Percentiles rank a stretch among this genome's conserved stretches.
Evolutionary conservation across 2,888 invertebrate species (phyloP).

Genomic region (Celastrina argiolus): DNA sequence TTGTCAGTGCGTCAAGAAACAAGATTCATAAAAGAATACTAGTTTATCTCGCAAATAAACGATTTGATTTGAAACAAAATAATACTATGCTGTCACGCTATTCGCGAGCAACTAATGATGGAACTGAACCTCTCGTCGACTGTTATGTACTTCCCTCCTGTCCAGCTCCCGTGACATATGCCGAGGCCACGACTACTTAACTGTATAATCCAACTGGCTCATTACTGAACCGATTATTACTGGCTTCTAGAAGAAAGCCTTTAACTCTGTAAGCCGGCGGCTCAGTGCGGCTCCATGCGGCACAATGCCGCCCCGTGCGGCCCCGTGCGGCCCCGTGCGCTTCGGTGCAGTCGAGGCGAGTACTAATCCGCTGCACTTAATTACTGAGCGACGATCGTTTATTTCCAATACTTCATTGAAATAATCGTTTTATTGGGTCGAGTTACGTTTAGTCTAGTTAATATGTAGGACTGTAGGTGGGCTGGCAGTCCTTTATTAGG

Average conservation of each 20-base stretch:
- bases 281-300: not conserved
- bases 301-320: not conserved
- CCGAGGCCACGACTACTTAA: too few relatives aligned
- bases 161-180: too few relatives aligned
- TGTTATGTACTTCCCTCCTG: too few relatives aligned
- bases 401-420: not conserved
- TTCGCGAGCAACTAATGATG: too few relatives aligned
- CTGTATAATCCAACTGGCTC: too few relatives aligned
- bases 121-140: too few relatives aligned
- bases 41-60: too few relatives aligned
- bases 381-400: not conserved
- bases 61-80: too few relatives aligned
- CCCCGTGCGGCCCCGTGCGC: not conserved
- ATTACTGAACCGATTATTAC: not conserved
- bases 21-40: too few relatives aligned
- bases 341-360: not conserved
- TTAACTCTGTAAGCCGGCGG: not conserved
- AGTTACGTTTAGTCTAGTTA: not conserved
- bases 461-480: not conserved
- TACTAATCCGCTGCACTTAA: not conserved
- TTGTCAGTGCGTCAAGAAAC: too few relatives aligned
- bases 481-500: too few relatives aligned
- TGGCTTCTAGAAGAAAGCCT: not conserved
- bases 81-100: too few relatives aligned
- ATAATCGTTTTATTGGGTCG: constrained; percentile 2